These are phyloP conservation scores for Xanthorhoe spadicearia DNA, from an alignment of 2,888 invertebrate genomes.

Conservation along the genomic window DNA sequence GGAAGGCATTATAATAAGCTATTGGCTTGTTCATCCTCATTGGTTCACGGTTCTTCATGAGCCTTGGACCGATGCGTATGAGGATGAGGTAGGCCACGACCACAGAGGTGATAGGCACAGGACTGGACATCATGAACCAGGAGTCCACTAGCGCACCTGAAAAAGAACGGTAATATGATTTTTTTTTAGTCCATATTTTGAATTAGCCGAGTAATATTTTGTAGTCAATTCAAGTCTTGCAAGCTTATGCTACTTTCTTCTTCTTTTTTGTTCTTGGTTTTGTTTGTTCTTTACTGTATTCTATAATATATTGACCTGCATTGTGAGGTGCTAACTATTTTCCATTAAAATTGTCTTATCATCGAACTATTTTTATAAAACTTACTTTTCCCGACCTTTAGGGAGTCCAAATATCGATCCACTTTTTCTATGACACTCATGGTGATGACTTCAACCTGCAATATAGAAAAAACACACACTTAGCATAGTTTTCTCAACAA, in stretches of 20 bases:
- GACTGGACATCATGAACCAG: slow-evolving; percentile 92
- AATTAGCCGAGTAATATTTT: no score
- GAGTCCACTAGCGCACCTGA: slow-evolving; percentile 90
- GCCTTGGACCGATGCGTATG: slow-evolving; percentile 89
- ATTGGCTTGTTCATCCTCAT: slow-evolving; percentile 89
- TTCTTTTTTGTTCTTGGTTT: no score
- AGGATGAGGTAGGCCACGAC: slow-evolving; percentile 87
- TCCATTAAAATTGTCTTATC: no score
- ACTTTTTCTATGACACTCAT: slow-evolving; percentile 79
- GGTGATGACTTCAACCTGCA: slow-evolving; percentile 52
- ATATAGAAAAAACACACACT: slow-evolving; percentile 43
- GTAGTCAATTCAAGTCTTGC: no score
- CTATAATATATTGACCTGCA: no score
- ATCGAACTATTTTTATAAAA: slow-evolving; percentile 34
- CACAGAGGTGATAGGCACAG: slow-evolving; percentile 87
- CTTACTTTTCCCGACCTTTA: slow-evolving; percentile 81
- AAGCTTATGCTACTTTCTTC: no score
- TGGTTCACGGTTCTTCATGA: slow-evolving; percentile 89
- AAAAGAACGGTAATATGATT: not conserved
- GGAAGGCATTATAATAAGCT: slow-evolving; percentile 93
- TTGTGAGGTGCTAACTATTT: no score
- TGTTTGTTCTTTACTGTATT: no score
- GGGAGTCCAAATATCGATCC: slow-evolving; percentile 75
- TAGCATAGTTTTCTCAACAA: not conserved
- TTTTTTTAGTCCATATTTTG: no score